phyloP scores from a whole-genome alignment of 64 coral and sea anemone genomes.

The Montipora foliosa region DNA sequence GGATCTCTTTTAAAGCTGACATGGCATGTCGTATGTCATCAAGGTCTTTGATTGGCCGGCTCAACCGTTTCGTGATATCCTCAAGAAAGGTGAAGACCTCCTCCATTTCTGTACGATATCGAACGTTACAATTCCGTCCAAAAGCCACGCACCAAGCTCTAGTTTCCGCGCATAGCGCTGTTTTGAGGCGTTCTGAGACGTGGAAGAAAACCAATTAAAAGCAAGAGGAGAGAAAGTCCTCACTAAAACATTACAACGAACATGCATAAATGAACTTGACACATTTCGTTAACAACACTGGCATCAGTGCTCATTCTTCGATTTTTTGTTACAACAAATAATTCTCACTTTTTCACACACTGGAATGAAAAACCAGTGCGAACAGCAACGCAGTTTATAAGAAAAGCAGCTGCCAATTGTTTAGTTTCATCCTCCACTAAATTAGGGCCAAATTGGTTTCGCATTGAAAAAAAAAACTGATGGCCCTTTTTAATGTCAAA shows the following conservation, averaged over 20 bases:
- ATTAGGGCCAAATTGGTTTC: no score
- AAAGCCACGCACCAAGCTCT: constrained; percentile 90
- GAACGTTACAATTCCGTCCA: constrained; percentile 85
- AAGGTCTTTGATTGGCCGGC: constrained; percentile 96
- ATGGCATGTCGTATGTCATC: constrained; percentile 98
- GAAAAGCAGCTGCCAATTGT: no score
- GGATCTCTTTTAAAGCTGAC: constrained; percentile 86
- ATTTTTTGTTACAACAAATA: no score
- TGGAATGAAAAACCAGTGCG: no score
- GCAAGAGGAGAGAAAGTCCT: background rate
- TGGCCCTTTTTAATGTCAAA: no score
- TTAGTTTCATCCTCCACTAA: no score
- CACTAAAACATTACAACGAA: background rate
- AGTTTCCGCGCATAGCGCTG: constrained; percentile 89
- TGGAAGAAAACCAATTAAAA: background rate
- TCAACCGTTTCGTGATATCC: constrained; percentile 93
- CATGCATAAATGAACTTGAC: background rate
- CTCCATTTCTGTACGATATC: constrained; percentile 97
- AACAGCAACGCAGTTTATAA: no score
- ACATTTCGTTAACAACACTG: background rate
- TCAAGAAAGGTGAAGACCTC: constrained; percentile 89
- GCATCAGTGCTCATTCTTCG: no score
- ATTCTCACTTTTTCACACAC: no score
- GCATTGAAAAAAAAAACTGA: no score
- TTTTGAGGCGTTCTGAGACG: constrained; percentile 83